These are phyloP conservation scores for Sapayoa aenigma DNA, from an alignment of 2,113 vertebrate genomes.

Conservation along the genomic window DNA sequence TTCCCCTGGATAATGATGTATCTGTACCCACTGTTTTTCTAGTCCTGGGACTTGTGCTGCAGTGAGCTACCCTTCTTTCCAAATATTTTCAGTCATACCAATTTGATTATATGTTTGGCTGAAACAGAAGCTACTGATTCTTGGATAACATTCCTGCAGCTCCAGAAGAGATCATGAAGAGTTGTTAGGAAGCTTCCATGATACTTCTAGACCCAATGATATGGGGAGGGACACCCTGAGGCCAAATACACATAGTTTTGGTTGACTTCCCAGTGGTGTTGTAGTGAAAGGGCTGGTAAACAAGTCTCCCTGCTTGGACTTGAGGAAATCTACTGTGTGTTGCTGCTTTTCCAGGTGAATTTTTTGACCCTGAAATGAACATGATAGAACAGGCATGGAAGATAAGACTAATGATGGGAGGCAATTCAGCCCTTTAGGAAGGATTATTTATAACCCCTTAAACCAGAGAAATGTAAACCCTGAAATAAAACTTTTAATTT, in stretches of 20 bases:
- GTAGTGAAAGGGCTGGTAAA: neutral
- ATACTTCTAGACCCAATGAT: neutral
- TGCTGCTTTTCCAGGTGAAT: neutral
- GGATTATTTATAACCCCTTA: conserved; percentile 4
- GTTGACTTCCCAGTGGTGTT: neutral
- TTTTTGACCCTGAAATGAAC: conserved; percentile 22
- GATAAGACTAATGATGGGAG: conserved; percentile 19
- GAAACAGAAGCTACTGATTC: neutral
- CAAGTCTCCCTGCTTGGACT: neutral
- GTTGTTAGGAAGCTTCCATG: neutral
- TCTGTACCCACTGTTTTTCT: neutral
- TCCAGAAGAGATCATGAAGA: neutral
- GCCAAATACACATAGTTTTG: neutral
- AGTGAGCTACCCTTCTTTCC: neutral
- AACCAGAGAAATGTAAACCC: neutral
- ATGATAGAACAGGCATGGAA: conserved; percentile 5
- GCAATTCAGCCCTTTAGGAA: neutral
- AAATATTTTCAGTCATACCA: neutral
- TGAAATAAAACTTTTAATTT: neutral
- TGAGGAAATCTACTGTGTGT: neutral
- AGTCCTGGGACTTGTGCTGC: neutral
- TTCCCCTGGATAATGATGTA: neutral
- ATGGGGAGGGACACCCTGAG: neutral
- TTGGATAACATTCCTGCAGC: neutral
- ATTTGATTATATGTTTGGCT: neutral